Evolutionary conservation across 2,888 invertebrate species (phyloP), one percentile per base, ranked within the genome.

Genomic region (Venusia cambrica): DNA sequence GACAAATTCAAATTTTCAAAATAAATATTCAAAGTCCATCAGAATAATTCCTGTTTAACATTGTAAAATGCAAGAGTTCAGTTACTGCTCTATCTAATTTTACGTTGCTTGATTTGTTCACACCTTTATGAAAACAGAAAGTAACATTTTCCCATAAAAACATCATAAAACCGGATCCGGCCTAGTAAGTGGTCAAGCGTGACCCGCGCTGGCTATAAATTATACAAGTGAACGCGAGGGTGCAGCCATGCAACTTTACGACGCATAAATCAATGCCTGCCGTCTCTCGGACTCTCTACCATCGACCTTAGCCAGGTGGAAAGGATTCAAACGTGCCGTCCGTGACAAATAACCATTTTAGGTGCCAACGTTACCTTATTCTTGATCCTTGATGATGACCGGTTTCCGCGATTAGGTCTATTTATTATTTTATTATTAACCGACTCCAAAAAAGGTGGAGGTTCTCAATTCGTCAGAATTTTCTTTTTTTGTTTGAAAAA

Each of bases 221-320:
- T 84, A 85, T 81, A 70, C 81, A 83, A 80, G 73, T 78, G 80
- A 83, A 64, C 68, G 78, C 74, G 72, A 77, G 77, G 74, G 78
- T 76, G 70, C 72, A 67, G 65, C 74, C 69, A 75, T 74, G 76
- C 71, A 67, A 73, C 62, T 83, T 84, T 84, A 85, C 73, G 81
- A 76, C 55, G 59, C 62, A 73, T 85, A 84, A 85, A 85, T 85
- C 85, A 76, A 64, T 55, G 65, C 55, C 57, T 54, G 57, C 60
- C 69, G 73, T 72, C 69, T 62, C 60, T 7, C n/a, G n/a, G n/a
- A 18, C 20, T 1, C 15, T 69, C 62, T 58, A 63, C 62, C 67
- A 68, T 64, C 56, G 30, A 55, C 58, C 54, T 54, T 54, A 54
- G 27, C 48, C 58, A 53, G 59, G 56, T 54, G 56, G 52, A 58